Base-by-base conservation (phyloP, 2,113 vertebrate genomes). In the Gadus chalcogrammus region DNA sequence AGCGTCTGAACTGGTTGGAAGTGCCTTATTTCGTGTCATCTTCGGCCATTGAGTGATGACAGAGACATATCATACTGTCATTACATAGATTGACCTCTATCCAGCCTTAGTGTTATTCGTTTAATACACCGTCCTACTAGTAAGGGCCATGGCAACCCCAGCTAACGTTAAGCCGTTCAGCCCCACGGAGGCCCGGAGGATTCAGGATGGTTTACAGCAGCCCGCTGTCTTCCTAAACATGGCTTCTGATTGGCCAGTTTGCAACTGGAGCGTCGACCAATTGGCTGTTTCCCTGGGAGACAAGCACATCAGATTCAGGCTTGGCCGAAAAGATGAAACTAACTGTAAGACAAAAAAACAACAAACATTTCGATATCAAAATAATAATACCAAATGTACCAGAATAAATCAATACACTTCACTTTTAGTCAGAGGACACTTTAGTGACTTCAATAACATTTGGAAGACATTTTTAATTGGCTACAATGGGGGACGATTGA, bases 161-260 rank as follows among this genome's bases (percentile, higher is more conserved):
- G 42, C 78, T 56, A 2, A 72, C n/a, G 12, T 22, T 0, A 96
- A 94, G 81, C 93, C 97, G 24, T 99, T 97, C 84, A 90, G 87
- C 13, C 92, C 97, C 48, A 90, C 91, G 69, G 90, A 95, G 89
- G 87, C 88, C 31, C 91, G 81, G 81, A 91, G 86, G 83, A 92
- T 96, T 68, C 71, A 98, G 77, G 88, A 89, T 86, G 87, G 85
- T 74, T 85, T 97, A 56, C 89, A 92, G 79, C 92, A 91, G 42
- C 97, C 97, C 1, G 93, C 93, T 2, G 80, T 99, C 62, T 98
- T 98, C 88, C 85, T 82, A 73, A 88, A 92, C 82, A 98, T 98
- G 97, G 93, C 75, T 67, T 79, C 67, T 0, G 88, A 91, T 78
- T 99, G 97, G 97, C 95, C 95, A 42, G 93, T 88, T n/a, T 86